Evolutionary conservation across 1,140 invertebrate species (phyloP), one percentile per base, ranked within the genome.

Genomic region (Solenopsis fugax): DNA sequence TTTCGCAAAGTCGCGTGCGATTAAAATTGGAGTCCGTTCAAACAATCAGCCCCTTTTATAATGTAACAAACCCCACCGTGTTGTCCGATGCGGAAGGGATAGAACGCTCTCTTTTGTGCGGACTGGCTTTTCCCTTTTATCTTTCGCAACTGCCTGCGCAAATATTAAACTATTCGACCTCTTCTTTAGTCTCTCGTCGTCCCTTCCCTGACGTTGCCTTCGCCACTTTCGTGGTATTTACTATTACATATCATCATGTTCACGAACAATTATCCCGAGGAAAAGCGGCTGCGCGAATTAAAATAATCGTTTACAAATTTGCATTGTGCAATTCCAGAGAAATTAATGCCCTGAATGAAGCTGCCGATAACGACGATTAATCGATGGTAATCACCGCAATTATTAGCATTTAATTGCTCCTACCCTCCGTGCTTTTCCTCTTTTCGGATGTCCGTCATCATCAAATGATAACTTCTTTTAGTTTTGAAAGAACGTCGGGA

Each of bases 341-440:
- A 89, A 90, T 90, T 90, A 87, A 90, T 60, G 50, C 58, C 56
- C 12, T 54, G 37, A 89, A 89, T 62, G 69, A 65, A 84, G 29
- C 45, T 65, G 45, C n/a, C 75, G 81, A 80, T 88, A 88, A 76
- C 60, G 18, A 12, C 37, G 58, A 89, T 90, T 73, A 60, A 87
- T 81, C 71, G 87, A 21, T 48, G 45, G 41, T 87, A 90, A 87
- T 87, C 71, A 37, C 72, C 52, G 56, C 85, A 84, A 90, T 89
- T 90, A 84, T 84, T 67, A 64, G 50, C 50, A 56, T 77, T 87
- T 90, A 90, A 89, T 87, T 87, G 58, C 45, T 18, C 16, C 24
- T 48, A 10, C 45, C n/a, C 7, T n/a, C 45, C 12, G 4, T n/a
- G 16, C 10, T 16, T 52, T n/a, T 71, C 18, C 37, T 48, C 37